These are phyloP conservation scores for Oscheius myriophilus DNA, from an alignment of 2,888 invertebrate genomes.

Conservation along the genomic window DNA sequence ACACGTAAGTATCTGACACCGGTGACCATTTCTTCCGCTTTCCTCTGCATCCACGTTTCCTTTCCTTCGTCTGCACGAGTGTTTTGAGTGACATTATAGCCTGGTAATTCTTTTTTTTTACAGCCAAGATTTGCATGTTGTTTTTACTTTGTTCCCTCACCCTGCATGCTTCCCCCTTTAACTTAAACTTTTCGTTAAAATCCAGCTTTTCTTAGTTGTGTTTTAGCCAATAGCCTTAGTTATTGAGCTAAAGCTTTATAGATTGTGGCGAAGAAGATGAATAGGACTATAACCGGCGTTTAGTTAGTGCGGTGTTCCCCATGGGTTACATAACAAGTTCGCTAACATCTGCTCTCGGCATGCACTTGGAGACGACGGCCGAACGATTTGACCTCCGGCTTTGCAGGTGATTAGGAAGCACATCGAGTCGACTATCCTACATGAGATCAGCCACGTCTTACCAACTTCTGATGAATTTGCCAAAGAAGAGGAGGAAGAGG, in stretches of 20 bases:
- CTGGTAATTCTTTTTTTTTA: constrained; percentile 9
- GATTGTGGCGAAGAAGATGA: too few species aligned
- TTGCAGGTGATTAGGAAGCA: constrained; percentile 70
- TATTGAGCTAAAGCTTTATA: too few species aligned
- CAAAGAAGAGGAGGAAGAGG: constrained; percentile 69
- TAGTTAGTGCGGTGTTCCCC: too few species aligned
- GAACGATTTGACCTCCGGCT: constrained; percentile 9
- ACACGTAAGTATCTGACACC: constrained; percentile 60
- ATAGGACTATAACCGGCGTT: too few species aligned
- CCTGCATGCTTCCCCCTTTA: constrained; percentile 3
- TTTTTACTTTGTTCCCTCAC: constrained; percentile 8
- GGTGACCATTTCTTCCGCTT: constrained; percentile 28
- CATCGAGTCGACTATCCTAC: constrained; percentile 70
- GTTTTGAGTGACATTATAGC: neutral
- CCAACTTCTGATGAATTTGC: constrained; percentile 71
- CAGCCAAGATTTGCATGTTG: neutral
- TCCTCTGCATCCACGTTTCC: constrained; percentile 5
- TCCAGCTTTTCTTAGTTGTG: too few species aligned
- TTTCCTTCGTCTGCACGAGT: too few species aligned
- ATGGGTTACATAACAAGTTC: too few species aligned
- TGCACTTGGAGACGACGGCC: too few species aligned
- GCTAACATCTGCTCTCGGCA: too few species aligned
- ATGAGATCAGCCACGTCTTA: constrained; percentile 70
- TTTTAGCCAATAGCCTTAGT: too few species aligned
- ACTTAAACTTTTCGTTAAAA: neutral